phyloP scores from a whole-genome alignment of 2,888 invertebrate genomes.

The Drosophila anceps region DNA sequence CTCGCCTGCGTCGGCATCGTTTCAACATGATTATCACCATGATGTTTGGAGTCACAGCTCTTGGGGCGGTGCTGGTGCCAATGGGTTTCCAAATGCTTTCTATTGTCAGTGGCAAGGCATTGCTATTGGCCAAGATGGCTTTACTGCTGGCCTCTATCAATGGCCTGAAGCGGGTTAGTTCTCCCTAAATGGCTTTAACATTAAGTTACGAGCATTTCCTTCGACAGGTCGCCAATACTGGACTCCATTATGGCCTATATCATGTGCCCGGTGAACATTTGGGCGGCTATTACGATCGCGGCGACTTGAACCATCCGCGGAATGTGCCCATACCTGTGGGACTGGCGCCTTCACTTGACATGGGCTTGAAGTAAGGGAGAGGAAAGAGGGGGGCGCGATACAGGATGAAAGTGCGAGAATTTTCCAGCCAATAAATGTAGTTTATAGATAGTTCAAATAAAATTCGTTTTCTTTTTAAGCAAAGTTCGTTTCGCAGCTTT shows the following conservation, averaged over 20 bases:
- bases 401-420: background rate
- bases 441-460: constrained; percentile 11
- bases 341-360: constrained; percentile 61
- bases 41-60: constrained; percentile 91
- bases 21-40: constrained; percentile 91
- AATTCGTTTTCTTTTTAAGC: constrained; percentile 9
- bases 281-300: constrained; percentile 82
- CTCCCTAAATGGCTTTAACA: background rate
- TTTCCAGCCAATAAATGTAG: constrained; percentile 25
- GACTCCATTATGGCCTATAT: constrained; percentile 91
- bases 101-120: constrained; percentile 92
- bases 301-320: constrained; percentile 81
- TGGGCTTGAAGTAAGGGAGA: constrained; percentile 53
- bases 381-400: background rate
- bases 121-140: constrained; percentile 93
- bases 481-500: background rate
- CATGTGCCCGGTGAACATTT: constrained; percentile 86
- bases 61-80: constrained; percentile 91
- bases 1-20: constrained; percentile 87
- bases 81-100: constrained; percentile 94
- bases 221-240: constrained; percentile 89
- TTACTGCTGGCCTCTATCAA: constrained; percentile 92
- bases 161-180: constrained; percentile 90
- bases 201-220: constrained; percentile 44
- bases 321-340: constrained; percentile 76